Base-by-base conservation (phyloP, 2,888 invertebrate species). In the Scaptomyza reducta region DNA sequence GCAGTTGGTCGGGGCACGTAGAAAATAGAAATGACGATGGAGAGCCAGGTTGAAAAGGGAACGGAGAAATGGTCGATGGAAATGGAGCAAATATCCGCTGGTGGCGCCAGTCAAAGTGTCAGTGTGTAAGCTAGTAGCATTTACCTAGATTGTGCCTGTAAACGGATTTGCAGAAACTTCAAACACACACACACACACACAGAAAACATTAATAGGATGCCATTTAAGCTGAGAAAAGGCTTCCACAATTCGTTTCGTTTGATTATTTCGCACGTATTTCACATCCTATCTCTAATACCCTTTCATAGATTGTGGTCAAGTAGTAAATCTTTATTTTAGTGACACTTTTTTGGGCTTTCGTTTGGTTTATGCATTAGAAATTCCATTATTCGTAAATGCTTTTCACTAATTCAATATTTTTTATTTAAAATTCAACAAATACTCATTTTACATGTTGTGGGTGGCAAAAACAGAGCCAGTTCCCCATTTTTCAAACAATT, bases 81-180 rank as follows among this genome's bases (percentile, higher is more conserved):
- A 68, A 64, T 72, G 64, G 66, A 63, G 49, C 72, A 78, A 67
- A 72, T 63, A 77, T 74, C 69, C 77, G 67, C 58, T 60, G 53
- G 62, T 67, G 71, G 66, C 72, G 71, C 67, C 82, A 83, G 81
- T 82, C 86, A 83, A 88, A 79, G 84, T 88, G 85, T 88, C 88
- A 87, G 85, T 81, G 79, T 79, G 74, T 85, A 85, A 82, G 87
- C 87, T 70, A 67, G 70, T 76, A 78, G 82, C 81, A 70, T 82
- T 82, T 82, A 84, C 85, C 81, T 78, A 70, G 82, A 87, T 84
- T 82, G 81, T 62, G 61, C 29, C 67, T 63, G 72, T 56, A 54
- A 70, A 59, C 54, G 73, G 58, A 60, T 61, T 71, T 66, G 54
- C 53, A 38, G 44, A 31, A 61, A 65, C 64, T 63, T 63, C 31